Evolutionary conservation across 2,888 invertebrate species (phyloP), one percentile per base, ranked within the genome.

Genomic region (Emmelina monodactyla): DNA sequence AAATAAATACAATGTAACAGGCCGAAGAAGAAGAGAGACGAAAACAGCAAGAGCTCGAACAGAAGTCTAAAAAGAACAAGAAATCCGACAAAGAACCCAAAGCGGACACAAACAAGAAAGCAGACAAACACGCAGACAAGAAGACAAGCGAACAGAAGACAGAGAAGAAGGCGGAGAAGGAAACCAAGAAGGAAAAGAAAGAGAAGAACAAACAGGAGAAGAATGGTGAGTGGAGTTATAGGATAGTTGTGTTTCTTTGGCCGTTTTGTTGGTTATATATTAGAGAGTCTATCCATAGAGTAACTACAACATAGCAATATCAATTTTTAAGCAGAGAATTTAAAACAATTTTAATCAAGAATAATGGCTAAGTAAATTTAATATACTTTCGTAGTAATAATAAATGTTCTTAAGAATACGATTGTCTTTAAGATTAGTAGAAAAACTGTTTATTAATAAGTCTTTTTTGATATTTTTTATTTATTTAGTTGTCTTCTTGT

Each of bases 201-300:
- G 58, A 45, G 14, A 63, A 66, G 37, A 57, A 50, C 39, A 73
- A 67, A 54, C 50, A 47, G 37, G 76, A 72, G 37, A 75, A 69
- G 46, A 55, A 41, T 47, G 58, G 70, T 71, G 15, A 49, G 60
- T 50, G 10, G 9, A 19, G 5, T 19, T 19, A 19, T 6, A 19
- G 5, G 19, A 6, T 19, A 19, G 19, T 6, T 19, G 19, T 19
- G 19, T 19, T 9, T 6, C 19, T 19, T 5, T 19, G 19, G 5
- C 19, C 9, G 9, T 19, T 19, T 5, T 19, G 5, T 19, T 6
- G 19, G 19, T 19, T 6, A 5, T 19, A 19, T 5, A 19, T 19
- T 6, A 19, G 19, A 19, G 19, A 19, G n/a, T n/a, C n/a, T 19
- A 19, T 5, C 5, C 19, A 9, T 19, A 19, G 9, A 19, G 5